phyloP scores from a whole-genome alignment of 2,113 vertebrate genomes.

The Dolichotis patagonum region DNA sequence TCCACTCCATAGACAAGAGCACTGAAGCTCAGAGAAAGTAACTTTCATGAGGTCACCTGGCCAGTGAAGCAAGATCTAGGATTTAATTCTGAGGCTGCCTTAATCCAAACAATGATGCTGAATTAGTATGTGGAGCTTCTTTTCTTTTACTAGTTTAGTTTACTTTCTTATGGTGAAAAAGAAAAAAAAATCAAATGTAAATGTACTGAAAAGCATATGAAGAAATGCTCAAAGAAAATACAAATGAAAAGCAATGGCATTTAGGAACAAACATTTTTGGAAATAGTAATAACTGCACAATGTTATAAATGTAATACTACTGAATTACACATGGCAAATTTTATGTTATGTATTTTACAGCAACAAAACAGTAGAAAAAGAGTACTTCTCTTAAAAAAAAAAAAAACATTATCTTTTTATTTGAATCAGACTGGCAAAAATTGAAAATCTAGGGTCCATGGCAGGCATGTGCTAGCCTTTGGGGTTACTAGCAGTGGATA shows the following conservation, averaged over 20 bases:
- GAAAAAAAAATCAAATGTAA: slow-evolving; percentile 5
- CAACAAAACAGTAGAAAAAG: neutral
- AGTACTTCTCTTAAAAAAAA: neutral
- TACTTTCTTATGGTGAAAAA: neutral
- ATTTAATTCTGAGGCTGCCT: neutral
- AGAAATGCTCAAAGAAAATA: slow-evolving; percentile 4
- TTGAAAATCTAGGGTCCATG: neutral
- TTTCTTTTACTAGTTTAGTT: neutral
- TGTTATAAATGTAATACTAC: neutral
- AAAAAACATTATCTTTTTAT: neutral
- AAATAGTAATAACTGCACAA: neutral
- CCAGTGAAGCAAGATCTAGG: neutral
- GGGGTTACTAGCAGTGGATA: neutral
- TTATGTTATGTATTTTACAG: neutral
- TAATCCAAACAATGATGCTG: neutral
- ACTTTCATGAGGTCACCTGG: neutral
- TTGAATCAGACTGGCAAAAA: neutral
- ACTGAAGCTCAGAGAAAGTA: neutral
- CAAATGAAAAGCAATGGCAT: neutral
- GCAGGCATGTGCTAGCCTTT: neutral
- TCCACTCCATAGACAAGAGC: neutral
- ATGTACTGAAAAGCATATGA: neutral
- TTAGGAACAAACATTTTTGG: neutral
- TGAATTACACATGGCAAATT: neutral
- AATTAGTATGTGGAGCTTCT: neutral